phyloP scores from a whole-genome alignment of 92 coral and sea anemone species.

The Actinostola sp. region DNA sequence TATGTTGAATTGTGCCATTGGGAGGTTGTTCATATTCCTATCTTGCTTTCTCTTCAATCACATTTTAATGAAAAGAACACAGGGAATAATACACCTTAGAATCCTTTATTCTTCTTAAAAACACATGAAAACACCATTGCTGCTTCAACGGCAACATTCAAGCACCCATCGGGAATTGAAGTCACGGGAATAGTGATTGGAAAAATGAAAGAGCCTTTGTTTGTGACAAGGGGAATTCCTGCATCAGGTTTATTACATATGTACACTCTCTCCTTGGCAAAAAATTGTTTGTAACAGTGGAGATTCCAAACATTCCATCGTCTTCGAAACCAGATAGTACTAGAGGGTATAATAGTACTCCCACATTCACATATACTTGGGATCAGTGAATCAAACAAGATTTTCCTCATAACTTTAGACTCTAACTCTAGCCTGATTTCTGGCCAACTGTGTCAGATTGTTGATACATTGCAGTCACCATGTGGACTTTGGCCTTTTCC shows the following conservation, averaged over 20 bases:
- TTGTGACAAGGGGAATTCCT: constrained; percentile 64
- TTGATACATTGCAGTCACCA: constrained; percentile 37
- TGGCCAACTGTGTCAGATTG: constrained; percentile 48
- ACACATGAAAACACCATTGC: constrained; percentile 32
- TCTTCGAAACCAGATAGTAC: constrained; percentile 74
- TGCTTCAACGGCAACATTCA: constrained; percentile 59
- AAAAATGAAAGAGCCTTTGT: constrained; percentile 73
- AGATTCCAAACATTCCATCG: constrained; percentile 26
- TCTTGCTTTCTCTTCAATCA: not conserved
- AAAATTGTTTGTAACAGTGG: constrained; percentile 62
- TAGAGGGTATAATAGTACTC: constrained; percentile 66
- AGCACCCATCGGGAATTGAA: constrained; percentile 71
- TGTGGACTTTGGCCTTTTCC: constrained; percentile 41
- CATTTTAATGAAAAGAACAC: not conserved
- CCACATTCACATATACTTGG: constrained; percentile 23
- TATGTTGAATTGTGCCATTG: not conserved
- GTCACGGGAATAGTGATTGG: constrained; percentile 34
- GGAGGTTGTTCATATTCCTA: not conserved
- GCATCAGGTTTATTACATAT: constrained; percentile 46
- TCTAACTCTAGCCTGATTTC: constrained; percentile 29
- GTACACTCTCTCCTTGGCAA: constrained; percentile 50
- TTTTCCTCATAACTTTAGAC: constrained; percentile 41
- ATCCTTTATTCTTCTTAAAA: constrained; percentile 32
- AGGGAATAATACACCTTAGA: not conserved
- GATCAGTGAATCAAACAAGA: constrained; percentile 37